Conservation (phyloP, 1,140 invertebrate genomes). For the Steinernema feltiae region DNA sequence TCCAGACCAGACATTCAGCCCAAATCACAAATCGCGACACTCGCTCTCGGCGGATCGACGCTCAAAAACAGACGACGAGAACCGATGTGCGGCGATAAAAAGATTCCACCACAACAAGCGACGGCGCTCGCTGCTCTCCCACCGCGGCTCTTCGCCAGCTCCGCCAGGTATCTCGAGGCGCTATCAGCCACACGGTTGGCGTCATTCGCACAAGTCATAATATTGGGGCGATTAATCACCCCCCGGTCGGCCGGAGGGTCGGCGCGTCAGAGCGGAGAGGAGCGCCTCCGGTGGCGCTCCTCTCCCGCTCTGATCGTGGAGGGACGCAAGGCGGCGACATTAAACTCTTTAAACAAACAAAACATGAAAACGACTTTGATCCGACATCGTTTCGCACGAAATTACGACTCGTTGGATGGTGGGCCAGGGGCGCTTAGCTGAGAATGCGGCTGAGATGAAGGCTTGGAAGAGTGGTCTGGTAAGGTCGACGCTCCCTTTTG, state of each 20-base stretch:
- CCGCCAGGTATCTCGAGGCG: neutral
- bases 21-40: no score
- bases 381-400: no score
- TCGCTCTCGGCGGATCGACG: neutral
- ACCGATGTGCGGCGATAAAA: neutral
- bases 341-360: neutral
- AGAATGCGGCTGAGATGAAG: no score
- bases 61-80: neutral
- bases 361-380: no score
- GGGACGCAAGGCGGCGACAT: neutral
- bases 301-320: no score
- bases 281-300: neutral
- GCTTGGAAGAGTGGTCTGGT: no score
- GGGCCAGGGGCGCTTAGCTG: no score
- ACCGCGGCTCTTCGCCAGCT: neutral
- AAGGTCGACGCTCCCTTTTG: no score
- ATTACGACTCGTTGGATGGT: no score
- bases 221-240: neutral
- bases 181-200: neutral
- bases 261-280: neutral
- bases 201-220: neutral
- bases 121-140: no score
- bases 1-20: no score
- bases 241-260: no score
- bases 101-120: neutral